phyloP scores from a whole-genome alignment of 2,797 vertebrate species.

The Danio jaintianensis region DNA sequence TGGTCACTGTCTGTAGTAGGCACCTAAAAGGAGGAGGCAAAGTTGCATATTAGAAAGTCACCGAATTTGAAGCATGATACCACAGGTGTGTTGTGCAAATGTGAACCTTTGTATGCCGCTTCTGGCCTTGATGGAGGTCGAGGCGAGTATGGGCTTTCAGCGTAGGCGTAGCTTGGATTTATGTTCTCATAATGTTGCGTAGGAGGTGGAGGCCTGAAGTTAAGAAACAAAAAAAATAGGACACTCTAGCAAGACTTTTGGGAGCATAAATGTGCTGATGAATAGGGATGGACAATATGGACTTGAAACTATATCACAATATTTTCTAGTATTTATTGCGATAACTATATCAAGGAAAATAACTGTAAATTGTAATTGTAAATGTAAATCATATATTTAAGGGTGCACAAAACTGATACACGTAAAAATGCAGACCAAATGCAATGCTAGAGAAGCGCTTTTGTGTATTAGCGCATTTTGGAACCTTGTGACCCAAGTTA shows the following conservation, averaged over 20 bases:
- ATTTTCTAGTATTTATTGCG: too few species aligned
- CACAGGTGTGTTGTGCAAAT: not conserved
- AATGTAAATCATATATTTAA: too few species aligned
- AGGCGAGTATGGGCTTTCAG: conserved; percentile 69
- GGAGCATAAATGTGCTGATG: not conserved
- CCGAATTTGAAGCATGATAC: not conserved
- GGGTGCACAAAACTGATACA: too few species aligned
- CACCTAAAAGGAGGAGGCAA: conserved; percentile 77
- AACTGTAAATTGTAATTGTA: too few species aligned
- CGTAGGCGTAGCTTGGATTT: conserved; percentile 71
- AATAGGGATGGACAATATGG: too few species aligned
- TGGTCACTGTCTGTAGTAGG: conserved; percentile 90
- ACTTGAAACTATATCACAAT: too few species aligned
- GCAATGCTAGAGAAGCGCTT: too few species aligned
- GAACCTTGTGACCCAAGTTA: too few species aligned
- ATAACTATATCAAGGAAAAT: too few species aligned
- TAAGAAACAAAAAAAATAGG: not conserved
- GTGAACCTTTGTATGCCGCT: conserved; percentile 77
- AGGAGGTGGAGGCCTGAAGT: conserved; percentile 73
- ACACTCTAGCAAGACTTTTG: not conserved
- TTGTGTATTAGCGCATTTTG: too few species aligned
- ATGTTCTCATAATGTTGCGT: conserved; percentile 79
- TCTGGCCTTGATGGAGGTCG: conserved; percentile 76
- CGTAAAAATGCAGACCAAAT: too few species aligned
- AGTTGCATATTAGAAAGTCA: not conserved